Conservation (phyloP, 1,140 invertebrate species). For the Andrena cerasifolii region DNA sequence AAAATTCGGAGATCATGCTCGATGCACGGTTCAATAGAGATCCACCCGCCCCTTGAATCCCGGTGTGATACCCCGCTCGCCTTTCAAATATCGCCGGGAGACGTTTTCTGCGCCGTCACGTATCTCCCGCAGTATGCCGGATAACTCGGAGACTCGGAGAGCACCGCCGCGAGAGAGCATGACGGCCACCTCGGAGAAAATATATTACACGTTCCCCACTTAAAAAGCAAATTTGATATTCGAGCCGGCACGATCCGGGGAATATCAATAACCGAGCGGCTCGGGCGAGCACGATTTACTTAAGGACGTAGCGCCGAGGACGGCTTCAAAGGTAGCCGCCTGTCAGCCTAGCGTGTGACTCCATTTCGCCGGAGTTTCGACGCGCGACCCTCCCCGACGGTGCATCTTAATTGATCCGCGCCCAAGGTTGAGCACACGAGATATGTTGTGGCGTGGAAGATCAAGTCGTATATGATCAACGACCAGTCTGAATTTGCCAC, state of each 20-base stretch:
- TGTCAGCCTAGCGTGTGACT: not conserved
- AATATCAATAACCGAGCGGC: constrained; percentile 38
- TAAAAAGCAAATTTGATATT: constrained; percentile 51
- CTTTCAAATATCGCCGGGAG: constrained; percentile 47
- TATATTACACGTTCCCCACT: constrained; percentile 48
- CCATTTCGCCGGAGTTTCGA: not conserved
- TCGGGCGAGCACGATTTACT: constrained; percentile 23
- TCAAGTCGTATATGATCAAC: too few relatives aligned
- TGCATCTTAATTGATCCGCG: not conserved
- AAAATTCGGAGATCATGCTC: constrained; percentile 51
- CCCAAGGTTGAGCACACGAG: too few relatives aligned
- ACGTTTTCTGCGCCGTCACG: constrained; percentile 49
- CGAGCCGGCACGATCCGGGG: constrained; percentile 11
- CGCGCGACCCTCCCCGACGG: not conserved
- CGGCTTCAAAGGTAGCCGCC: not conserved
- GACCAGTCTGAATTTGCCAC: too few relatives aligned
- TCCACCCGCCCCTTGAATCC: not conserved
- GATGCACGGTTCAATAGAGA: constrained; percentile 47
- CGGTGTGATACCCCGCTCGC: constrained; percentile 36
- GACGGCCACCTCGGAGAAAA: constrained; percentile 24
- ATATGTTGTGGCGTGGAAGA: too few relatives aligned
- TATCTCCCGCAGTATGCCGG: constrained; percentile 35
- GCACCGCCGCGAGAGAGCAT: not conserved
- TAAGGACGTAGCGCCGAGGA: not conserved
- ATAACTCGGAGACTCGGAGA: constrained; percentile 1